Evolutionary conservation across 2,113 vertebrate genomes (phyloP).

Genomic region (Phyllostomus hastatus): DNA sequence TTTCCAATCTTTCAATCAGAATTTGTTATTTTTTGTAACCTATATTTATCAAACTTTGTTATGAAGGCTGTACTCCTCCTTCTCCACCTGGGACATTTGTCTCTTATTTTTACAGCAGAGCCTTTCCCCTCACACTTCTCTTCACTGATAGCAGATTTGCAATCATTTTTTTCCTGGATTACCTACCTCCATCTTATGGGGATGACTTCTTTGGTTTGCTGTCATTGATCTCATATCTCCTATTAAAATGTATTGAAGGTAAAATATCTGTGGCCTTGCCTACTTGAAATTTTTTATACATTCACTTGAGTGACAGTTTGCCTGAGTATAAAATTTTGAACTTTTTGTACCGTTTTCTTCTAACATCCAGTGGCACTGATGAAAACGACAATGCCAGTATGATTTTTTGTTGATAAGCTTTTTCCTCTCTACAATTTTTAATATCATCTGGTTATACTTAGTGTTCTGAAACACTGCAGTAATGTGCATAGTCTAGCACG

Average conservation of each 20-base stretch:
- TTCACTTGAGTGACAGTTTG: neutral
- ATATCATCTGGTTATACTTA: neutral
- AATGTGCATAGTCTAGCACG: neutral
- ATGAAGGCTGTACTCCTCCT: accelerated
- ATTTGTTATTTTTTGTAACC: neutral
- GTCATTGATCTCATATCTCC: neutral
- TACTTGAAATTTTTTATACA: neutral
- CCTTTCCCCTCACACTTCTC: neutral
- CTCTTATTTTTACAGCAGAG: neutral
- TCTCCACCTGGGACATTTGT: neutral
- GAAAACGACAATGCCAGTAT: neutral
- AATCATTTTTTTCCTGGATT: neutral
- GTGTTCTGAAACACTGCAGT: neutral
- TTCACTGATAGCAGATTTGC: neutral
- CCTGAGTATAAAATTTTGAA: conserved; percentile 50
- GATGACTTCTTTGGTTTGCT: neutral
- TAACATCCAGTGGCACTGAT: neutral
- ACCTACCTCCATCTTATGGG: neutral
- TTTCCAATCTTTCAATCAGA: neutral
- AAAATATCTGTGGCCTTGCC: neutral
- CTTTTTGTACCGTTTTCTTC: neutral
- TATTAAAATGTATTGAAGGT: neutral
- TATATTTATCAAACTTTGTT: neutral
- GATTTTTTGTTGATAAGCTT: neutral
- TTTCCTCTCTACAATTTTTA: neutral